phyloP scores from a whole-genome alignment of 2,888 invertebrate genomes.

The Salpingus planirostris region DNA sequence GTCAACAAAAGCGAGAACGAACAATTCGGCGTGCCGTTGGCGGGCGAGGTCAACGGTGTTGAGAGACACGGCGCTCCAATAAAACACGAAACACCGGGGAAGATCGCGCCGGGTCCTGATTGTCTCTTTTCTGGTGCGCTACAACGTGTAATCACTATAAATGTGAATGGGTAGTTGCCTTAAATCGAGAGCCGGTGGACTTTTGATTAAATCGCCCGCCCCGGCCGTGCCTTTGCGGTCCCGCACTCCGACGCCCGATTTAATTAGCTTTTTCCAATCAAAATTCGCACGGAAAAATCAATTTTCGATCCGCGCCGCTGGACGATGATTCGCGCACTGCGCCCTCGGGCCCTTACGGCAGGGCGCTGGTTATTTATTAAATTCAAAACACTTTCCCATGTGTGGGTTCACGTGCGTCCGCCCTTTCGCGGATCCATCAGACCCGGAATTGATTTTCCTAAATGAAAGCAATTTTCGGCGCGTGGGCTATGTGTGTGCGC shows the following conservation, averaged over 20 bases:
- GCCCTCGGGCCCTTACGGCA: too few species aligned
- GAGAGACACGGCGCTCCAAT: conserved; percentile 16
- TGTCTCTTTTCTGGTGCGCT: conserved; percentile 12
- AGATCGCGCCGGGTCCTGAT: conserved; percentile 13
- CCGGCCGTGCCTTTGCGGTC: background rate
- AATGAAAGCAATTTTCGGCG: too few species aligned
- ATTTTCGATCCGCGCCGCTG: too few species aligned
- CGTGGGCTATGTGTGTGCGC: too few species aligned
- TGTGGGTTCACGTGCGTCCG: background rate
- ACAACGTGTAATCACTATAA: conserved; percentile 19
- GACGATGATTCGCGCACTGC: too few species aligned
- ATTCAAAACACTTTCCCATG: background rate
- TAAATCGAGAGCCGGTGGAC: conserved; percentile 6
- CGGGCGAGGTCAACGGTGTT: conserved; percentile 14
- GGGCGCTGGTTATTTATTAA: background rate
- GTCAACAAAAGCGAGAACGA: conserved; percentile 19
- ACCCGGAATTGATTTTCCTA: too few species aligned
- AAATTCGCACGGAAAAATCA: too few species aligned
- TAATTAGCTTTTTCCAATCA: too few species aligned
- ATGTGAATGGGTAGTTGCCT: conserved; percentile 14
- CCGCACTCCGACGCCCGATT: too few species aligned
- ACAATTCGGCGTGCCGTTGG: conserved; percentile 13
- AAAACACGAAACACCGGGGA: conserved; percentile 17
- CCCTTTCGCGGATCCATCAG: too few species aligned
- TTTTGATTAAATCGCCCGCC: conserved; percentile 8